Evolutionary conservation across 2,113 vertebrate species (phyloP).

Genomic region (Plestiodon gilberti): DNA sequence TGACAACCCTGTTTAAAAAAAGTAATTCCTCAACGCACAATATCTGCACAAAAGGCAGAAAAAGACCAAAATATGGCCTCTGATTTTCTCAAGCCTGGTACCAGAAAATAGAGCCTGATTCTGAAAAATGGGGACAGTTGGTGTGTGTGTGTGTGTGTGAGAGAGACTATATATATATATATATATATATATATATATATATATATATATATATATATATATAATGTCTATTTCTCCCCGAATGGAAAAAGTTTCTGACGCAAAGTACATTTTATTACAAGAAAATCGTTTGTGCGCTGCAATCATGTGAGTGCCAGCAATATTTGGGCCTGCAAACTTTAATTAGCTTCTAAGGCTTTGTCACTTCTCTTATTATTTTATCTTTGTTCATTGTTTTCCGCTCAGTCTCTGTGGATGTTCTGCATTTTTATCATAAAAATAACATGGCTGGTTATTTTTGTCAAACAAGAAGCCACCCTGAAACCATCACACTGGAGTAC

Average conservation of each 20-base stretch:
- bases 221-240: background rate
- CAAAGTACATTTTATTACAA: conserved; percentile 4
- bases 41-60: background rate
- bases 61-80: background rate
- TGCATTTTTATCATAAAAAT: conserved; percentile 77
- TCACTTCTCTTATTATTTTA: conserved; percentile 75
- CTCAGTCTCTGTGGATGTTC: conserved; percentile 69
- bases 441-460: conserved; percentile 82
- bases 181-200: no score
- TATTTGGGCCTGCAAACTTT: conserved; percentile 66
- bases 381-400: conserved; percentile 77
- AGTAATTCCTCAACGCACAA: background rate
- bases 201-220: no score
- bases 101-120: background rate
- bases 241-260: background rate
- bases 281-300: rapidly evolving
- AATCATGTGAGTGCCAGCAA: conserved; percentile 33
- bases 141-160: background rate
- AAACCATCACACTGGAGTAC: conserved; percentile 76
- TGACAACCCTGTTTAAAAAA: background rate
- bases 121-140: background rate
- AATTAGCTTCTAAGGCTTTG: conserved; percentile 71
- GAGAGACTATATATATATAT: no score
- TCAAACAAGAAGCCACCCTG: conserved; percentile 80
- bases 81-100: background rate